phyloP scores from a whole-genome alignment of 2,113 vertebrate species.

The Neofelis nebulosa region DNA sequence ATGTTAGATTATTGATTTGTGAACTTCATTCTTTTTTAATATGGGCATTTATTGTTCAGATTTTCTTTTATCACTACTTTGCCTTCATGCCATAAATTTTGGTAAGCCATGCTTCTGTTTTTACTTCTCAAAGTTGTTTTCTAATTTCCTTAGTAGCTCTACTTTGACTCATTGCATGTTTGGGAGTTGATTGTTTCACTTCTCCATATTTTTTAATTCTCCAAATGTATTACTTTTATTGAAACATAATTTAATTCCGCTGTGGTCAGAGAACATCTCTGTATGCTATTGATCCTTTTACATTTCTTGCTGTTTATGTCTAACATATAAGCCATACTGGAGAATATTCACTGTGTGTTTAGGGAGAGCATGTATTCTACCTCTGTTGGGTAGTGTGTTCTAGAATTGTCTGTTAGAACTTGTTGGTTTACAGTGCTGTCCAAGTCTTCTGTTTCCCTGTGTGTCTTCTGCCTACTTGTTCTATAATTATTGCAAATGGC shows the following conservation, averaged over 20 bases:
- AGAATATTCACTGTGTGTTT: neutral
- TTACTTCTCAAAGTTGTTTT: neutral
- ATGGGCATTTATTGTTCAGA: neutral
- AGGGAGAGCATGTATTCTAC: neutral
- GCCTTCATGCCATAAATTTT: neutral
- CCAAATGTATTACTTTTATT: neutral
- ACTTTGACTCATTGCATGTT: neutral
- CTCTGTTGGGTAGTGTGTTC: neutral
- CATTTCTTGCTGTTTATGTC: neutral
- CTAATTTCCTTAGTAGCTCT: neutral
- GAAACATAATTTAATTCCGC: neutral
- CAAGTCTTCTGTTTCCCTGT: neutral
- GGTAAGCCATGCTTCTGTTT: neutral
- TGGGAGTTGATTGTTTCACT: neutral
- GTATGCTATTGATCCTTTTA: neutral
- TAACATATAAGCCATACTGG: neutral
- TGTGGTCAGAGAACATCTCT: neutral
- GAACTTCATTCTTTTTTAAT: neutral
- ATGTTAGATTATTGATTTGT: neutral
- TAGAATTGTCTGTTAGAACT: neutral
- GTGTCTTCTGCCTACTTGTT: neutral
- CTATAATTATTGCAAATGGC: neutral
- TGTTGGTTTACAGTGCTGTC: neutral
- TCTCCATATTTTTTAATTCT: neutral
- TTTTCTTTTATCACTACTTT: neutral